Percentiles rank a stretch among this genome's conserved stretches.
Evolutionary conservation across 2,113 vertebrate genomes (phyloP).

Genomic region (Collichthys lucidus): DNA sequence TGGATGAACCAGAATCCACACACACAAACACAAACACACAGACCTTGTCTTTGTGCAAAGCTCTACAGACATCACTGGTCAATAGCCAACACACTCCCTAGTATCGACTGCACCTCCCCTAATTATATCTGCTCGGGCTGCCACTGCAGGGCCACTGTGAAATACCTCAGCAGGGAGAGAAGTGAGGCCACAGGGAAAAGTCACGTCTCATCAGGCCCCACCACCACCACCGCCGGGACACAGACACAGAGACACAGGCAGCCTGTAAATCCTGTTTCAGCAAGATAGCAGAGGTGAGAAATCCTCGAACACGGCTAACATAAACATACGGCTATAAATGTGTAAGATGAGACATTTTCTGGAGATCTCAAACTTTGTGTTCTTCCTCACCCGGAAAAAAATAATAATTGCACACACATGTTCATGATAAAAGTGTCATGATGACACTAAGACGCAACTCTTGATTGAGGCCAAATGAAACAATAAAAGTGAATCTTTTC

Average conservation of each 20-base stretch:
- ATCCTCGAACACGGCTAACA: neutral
- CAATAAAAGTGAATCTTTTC: neutral
- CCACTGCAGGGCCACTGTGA: constrained; percentile 77
- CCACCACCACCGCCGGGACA: constrained; percentile 44
- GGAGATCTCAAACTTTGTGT: neutral
- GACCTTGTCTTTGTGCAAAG: constrained; percentile 1
- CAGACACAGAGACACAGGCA: constrained; percentile 33
- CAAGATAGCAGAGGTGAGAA: neutral
- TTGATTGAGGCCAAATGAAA: neutral
- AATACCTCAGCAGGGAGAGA: constrained; percentile 81
- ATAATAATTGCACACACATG: too few relatives aligned
- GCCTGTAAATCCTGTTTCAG: constrained; percentile 35
- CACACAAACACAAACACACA: constrained; percentile 12
- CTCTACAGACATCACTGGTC: constrained; percentile 62
- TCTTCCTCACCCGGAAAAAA: neutral
- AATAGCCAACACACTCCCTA: constrained; percentile 71
- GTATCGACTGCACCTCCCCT: constrained; percentile 75
- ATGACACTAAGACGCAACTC: neutral
- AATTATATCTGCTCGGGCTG: constrained; percentile 77
- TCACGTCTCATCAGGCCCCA: constrained; percentile 49
- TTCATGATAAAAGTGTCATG: neutral
- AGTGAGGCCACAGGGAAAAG: constrained; percentile 73
- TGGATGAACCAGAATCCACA: constrained; percentile 30
- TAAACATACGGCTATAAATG: neutral
- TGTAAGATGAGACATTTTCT: neutral